Percentiles rank a stretch among this genome's conserved stretches.
Evolutionary conservation across 2,113 vertebrate genomes (phyloP).

Genomic region (Poeciliopsis turrubarensis): DNA sequence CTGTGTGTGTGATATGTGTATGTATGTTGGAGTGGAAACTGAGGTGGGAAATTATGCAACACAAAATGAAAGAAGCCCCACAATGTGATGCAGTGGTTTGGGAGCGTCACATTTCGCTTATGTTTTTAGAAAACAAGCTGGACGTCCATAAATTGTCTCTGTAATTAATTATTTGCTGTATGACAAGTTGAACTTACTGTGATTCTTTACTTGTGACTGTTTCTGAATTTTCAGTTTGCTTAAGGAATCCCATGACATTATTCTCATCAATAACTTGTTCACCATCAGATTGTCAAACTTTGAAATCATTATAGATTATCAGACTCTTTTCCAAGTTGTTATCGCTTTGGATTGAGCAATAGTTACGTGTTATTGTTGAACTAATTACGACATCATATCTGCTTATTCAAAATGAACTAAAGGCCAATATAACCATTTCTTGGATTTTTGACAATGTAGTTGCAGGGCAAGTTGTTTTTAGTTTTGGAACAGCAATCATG

Average conservation of each 20-base stretch:
- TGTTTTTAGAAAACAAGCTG: conserved; percentile 3
- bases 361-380: no score
- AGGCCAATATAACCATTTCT: no score
- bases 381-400: no score
- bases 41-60: conserved; percentile 1
- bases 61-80: conserved; percentile 43
- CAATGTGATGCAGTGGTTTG: conserved; percentile 23
- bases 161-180: conserved; percentile 9
- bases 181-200: neutral
- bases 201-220: conserved; percentile 11
- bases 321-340: no score
- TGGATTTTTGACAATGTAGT: no score
- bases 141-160: conserved; percentile 46
- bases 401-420: no score
- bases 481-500: no score
- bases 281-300: neutral
- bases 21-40: conserved; percentile 3
- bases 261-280: neutral
- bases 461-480: no score
- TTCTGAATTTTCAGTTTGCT: conserved; percentile 6
- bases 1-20: conserved; percentile 8
- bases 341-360: no score
- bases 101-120: conserved; percentile 43
- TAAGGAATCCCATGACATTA: neutral
- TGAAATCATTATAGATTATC: neutral